A percentile compares a stretch with the other conserved stretches of the same genome.
Evolutionary conservation across 2,113 vertebrate genomes (phyloP).

Genomic region (Oncorhynchus clarkii): DNA sequence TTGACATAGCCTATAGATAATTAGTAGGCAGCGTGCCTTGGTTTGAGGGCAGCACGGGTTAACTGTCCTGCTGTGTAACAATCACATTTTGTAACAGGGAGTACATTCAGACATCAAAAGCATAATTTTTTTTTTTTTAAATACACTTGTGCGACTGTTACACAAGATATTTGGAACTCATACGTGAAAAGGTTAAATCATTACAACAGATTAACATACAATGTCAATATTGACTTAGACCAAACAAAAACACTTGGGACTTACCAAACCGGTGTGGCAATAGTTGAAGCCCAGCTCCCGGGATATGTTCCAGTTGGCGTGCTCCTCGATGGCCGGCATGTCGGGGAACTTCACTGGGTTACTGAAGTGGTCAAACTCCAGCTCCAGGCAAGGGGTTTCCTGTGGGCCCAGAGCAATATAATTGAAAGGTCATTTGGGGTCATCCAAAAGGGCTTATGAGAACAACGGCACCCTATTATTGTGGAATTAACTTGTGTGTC

Average conservation of each 20-base stretch:
- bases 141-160: slow-evolving; percentile 40
- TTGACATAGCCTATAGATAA: no score
- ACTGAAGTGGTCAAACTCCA: slow-evolving; percentile 98
- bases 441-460: slow-evolving; percentile 25
- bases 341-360: slow-evolving; percentile 95
- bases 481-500: slow-evolving; percentile 6
- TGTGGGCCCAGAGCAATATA: slow-evolving; percentile 50
- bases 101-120: no score
- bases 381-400: slow-evolving; percentile 98
- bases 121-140: slow-evolving; percentile 70
- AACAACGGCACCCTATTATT: slow-evolving; percentile 10
- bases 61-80: no score
- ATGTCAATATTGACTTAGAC: no score
- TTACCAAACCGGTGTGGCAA: slow-evolving; percentile 90
- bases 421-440: slow-evolving; percentile 7
- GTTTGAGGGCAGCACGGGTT: no score
- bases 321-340: slow-evolving; percentile 90
- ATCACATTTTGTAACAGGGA: no score
- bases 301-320: slow-evolving; percentile 94
- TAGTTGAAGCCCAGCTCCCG: slow-evolving; percentile 95
- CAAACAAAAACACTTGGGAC: background rate
- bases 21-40: no score
- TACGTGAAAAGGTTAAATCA: no score
- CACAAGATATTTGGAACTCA: slow-evolving; percentile 53
- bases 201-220: no score